phyloP scores from a whole-genome alignment of 2,113 vertebrate genomes.

The Chionomys nivalis region DNA sequence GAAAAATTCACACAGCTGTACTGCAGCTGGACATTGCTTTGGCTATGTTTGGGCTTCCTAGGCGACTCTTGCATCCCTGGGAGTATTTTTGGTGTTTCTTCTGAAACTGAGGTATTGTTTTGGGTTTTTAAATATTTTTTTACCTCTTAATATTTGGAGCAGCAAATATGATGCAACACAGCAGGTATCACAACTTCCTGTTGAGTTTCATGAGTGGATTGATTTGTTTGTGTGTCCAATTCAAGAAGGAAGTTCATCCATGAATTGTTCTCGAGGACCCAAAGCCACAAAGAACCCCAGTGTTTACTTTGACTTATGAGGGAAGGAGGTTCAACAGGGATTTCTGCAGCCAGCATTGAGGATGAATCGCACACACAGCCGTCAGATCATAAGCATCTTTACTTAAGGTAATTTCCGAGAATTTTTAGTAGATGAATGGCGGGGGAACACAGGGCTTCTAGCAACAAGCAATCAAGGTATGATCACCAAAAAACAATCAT shows the following conservation, averaged over 20 bases:
- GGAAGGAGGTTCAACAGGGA: neutral
- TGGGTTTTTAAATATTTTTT: neutral
- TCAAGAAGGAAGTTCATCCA: neutral
- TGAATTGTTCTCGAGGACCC: neutral
- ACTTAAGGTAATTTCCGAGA: conserved; percentile 18
- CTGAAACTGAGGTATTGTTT: conserved; percentile 15
- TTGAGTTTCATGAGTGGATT: conserved; percentile 17
- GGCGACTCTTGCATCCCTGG: conserved; percentile 32
- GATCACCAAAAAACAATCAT: neutral
- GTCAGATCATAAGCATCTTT: neutral
- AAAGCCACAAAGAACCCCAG: neutral
- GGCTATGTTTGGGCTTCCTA: conserved; percentile 39
- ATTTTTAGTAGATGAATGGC: neutral
- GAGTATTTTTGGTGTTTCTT: conserved; percentile 43
- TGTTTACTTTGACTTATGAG: conserved; percentile 16
- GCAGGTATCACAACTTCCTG: conserved; percentile 40
- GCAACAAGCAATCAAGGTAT: neutral
- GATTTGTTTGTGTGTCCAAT: conserved; percentile 7
- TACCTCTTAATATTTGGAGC: neutral
- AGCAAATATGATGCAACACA: conserved; percentile 35
- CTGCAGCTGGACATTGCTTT: conserved; percentile 40
- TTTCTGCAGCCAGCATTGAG: neutral
- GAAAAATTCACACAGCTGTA: conserved; percentile 38
- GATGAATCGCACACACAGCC: neutral
- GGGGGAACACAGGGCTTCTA: neutral